These are phyloP conservation scores for Porites australiensis DNA, from an alignment of 64 coral and sea anemone species.

Conservation along the genomic window DNA sequence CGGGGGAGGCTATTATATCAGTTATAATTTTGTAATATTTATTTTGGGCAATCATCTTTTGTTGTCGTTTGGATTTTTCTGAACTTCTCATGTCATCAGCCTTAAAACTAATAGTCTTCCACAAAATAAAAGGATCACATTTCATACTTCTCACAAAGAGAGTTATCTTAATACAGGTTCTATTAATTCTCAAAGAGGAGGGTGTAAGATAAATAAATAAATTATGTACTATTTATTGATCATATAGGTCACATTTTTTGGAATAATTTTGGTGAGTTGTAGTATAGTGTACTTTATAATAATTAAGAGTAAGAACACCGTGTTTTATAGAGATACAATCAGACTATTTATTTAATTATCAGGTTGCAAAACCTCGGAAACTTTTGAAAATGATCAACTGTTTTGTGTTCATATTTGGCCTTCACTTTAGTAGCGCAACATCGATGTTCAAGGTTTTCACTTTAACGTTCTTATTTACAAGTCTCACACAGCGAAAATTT, in stretches of 20 bases:
- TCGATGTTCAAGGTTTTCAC: no score
- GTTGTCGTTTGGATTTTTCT: no score
- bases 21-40: no score
- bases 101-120: no score
- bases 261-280: conserved; percentile 16
- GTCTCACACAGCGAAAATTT: no score
- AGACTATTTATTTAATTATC: conserved; percentile 29
- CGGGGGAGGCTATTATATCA: no score
- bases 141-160: background rate
- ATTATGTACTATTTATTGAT: conserved; percentile 24
- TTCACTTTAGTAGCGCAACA: no score
- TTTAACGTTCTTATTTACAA: no score
- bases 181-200: background rate
- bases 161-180: background rate
- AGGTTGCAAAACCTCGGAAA: background rate
- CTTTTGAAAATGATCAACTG: no score
- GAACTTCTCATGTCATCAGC: no score
- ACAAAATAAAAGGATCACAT: background rate
- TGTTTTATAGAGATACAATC: conserved; percentile 24
- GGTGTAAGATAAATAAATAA: background rate
- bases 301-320: background rate
- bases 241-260: background rate
- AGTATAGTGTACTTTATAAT: background rate
- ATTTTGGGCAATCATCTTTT: no score
- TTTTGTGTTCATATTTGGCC: no score